phyloP scores from a whole-genome alignment of 2,888 invertebrate genomes.

The Rhorus exstirpatorius region DNA sequence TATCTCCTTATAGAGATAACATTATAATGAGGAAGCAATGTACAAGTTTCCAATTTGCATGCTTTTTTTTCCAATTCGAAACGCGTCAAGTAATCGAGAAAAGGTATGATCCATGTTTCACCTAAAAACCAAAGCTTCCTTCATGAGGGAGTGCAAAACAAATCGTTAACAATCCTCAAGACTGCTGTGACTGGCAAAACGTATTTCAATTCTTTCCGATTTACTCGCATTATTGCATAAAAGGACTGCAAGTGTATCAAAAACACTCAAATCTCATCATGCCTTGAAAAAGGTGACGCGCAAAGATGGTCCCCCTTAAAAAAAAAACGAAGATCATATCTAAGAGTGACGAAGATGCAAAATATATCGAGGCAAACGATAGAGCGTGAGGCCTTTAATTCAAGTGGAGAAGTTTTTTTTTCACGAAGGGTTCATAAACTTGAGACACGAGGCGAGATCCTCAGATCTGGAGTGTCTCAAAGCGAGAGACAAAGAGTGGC shows the following conservation, averaged over 20 bases:
- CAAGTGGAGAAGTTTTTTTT: conserved; percentile 22
- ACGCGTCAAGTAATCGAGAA: too few species aligned
- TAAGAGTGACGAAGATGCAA: background rate
- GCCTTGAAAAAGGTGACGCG: conserved; percentile 49
- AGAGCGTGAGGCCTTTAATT: background rate
- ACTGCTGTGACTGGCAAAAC: too few species aligned
- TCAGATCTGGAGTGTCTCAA: conserved; percentile 17
- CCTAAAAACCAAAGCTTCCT: too few species aligned
- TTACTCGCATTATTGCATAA: background rate
- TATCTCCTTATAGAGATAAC: too few species aligned
- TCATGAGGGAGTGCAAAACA: too few species aligned
- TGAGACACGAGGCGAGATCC: conserved; percentile 39
- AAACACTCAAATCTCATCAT: conserved; percentile 80
- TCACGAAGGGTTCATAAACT: conserved; percentile 18
- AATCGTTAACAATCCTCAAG: too few species aligned
- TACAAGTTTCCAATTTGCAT: too few species aligned
- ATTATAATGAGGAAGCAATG: too few species aligned
- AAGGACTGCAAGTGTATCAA: conserved; percentile 38
- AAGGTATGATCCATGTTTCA: too few species aligned
- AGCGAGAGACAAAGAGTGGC: conserved; percentile 34
- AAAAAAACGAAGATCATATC: background rate
- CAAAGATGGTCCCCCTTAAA: conserved; percentile 29
- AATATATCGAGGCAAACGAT: background rate
- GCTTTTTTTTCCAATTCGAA: too few species aligned
- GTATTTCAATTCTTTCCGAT: conserved; percentile 6